Conservation (phyloP, 1,140 invertebrate species). For the Trichogramma pretiosum region DNA sequence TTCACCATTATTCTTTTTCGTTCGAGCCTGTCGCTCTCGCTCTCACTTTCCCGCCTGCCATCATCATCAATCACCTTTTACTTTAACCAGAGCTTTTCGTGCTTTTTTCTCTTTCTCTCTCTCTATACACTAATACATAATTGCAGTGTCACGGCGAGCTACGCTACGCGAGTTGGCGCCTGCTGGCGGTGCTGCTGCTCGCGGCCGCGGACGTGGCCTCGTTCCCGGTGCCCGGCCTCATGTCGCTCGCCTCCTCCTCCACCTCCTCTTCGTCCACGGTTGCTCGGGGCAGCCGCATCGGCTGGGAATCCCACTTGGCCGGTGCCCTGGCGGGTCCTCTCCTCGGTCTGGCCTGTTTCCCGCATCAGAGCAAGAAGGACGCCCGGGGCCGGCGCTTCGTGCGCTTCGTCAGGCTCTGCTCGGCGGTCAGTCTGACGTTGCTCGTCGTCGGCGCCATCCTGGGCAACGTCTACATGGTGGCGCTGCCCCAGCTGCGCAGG, state of each 20-base stretch:
- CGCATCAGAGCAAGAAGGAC: slow-evolving; percentile 42
- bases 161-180: slow-evolving; percentile 50
- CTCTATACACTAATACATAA: no score
- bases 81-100: no score
- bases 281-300: slow-evolving; percentile 49
- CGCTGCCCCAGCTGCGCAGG: slow-evolving; percentile 34
- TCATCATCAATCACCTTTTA: no score
- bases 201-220: slow-evolving; percentile 50
- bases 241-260: no score
- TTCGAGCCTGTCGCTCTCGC: no score
- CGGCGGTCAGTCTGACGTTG: slow-evolving; percentile 35
- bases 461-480: slow-evolving; percentile 40
- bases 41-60: no score
- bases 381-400: slow-evolving; percentile 35
- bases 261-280: no score
- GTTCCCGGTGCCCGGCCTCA: slow-evolving; percentile 38
- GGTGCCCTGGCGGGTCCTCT: slow-evolving; percentile 72
- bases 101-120: no score
- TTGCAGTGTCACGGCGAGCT: slow-evolving; percentile 52
- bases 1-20: no score
- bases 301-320: slow-evolving; percentile 72
- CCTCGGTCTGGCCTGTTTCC: slow-evolving; percentile 68
- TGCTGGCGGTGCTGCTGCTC: slow-evolving; percentile 52
- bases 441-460: slow-evolving; percentile 38
- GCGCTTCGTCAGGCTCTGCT: slow-evolving; percentile 36